These are phyloP conservation scores for Drosophila nr. perissopoda DNA, from an alignment of 2,888 invertebrate genomes.

Conservation along the genomic window DNA sequence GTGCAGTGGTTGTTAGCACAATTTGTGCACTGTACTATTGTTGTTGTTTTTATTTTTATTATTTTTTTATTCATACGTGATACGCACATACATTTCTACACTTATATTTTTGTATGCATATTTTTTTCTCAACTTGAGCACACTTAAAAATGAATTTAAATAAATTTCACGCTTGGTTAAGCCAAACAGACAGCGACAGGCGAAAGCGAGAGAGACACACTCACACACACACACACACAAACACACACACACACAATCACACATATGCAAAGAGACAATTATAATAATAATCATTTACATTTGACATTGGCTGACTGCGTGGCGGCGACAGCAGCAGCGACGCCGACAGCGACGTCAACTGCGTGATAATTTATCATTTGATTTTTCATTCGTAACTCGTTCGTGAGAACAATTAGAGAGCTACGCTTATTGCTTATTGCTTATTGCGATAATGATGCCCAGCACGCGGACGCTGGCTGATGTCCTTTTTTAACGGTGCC, in stretches of 20 bases:
- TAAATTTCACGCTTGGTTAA: conserved; percentile 82
- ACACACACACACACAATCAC: conserved; percentile 15
- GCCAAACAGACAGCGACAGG: conserved; percentile 56
- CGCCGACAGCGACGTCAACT: conserved; percentile 31
- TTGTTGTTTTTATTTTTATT: not conserved
- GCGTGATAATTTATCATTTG: conserved; percentile 76
- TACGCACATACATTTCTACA: not conserved
- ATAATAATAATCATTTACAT: conserved; percentile 78
- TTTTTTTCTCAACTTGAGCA: conserved; percentile 67
- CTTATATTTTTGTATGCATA: conserved; percentile 36
- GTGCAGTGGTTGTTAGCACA: conserved; percentile 28
- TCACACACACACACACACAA: conserved; percentile 6
- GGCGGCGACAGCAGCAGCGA: conserved; percentile 35
- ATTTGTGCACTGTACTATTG: conserved; percentile 12
- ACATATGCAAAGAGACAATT: conserved; percentile 56
- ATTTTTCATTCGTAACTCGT: conserved; percentile 45
- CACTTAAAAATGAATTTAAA: conserved; percentile 82
- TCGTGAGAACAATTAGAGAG: conserved; percentile 57
- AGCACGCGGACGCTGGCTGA: conserved; percentile 21
- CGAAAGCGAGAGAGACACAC: conserved; percentile 47
- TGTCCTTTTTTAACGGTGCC: conserved; percentile 25
- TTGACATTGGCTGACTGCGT: conserved; percentile 71
- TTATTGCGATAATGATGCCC: conserved; percentile 37
- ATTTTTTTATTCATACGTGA: conserved; percentile 3
- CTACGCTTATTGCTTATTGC: conserved; percentile 16